Evolutionary conservation across 2,113 vertebrate species (phyloP), one percentile per base, ranked within the genome.

Genomic region (Ophiodon elongatus): DNA sequence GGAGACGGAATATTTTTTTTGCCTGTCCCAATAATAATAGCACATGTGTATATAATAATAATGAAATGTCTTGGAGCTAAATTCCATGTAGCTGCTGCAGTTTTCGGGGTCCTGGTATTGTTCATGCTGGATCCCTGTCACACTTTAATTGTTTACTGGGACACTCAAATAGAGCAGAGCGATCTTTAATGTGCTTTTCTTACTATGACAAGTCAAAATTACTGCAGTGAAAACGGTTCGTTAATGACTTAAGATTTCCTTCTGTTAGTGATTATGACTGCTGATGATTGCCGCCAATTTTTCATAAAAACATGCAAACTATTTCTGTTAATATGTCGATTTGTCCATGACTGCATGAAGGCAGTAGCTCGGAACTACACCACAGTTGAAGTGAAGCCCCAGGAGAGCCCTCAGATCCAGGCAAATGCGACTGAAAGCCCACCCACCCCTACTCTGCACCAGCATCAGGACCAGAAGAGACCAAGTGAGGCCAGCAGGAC

Each of bases 301-400:
- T 68, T 63, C 23, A 37, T 57, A n/a, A 15, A 33, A 56, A n/a
- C 29, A 43, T 41, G 4, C n/a, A 33, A 8, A 37, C 3, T n/a
- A 17, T 37, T 7, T 25, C 52, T 79, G 25, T 52, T 72, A 60
- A 67, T 43, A 45, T 69, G 6, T 52, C 10, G 4, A 69, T 78
- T 47, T 91, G 21, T 89, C 21, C 74, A 29, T 65, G 31, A 65
- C 31, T 75, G 35, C 64, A 50, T 76, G 54, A 81, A 99, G 97
- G 94, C 91, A 75, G 93, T 96, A 88, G 93, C 96, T 88, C 88
- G 90, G 86, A 97, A 96, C 60, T 69, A 92, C 79, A 95, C 87
- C 0, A 88, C 83, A 81, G 93, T 94, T 64, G 88, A 91, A 4
- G 90, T 85, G 2, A 84, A 33, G 45, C 87, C 90, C 78, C 87